Base-by-base conservation (phyloP, 2,113 vertebrate species). In the Toxotes chatareus region DNA sequence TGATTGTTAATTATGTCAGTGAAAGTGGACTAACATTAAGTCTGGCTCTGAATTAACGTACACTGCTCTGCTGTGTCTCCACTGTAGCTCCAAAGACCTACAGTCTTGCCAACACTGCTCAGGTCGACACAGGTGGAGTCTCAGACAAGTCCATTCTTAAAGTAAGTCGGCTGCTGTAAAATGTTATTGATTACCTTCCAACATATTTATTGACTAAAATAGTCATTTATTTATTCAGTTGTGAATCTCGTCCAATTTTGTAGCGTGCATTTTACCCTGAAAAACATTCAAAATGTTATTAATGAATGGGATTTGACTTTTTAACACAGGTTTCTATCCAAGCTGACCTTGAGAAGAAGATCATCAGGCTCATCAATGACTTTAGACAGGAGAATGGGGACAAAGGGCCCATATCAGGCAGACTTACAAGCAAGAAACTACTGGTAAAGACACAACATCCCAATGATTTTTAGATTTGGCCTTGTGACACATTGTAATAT, bases 141-240 rank as follows among this genome's bases (percentile, higher is more conserved):
- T 91, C 95, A 34, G 97, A 99, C 94, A 98, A 97, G 89, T 98
- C 97, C 31, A 88, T 99, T 88, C 97, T 98, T 62, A 99, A 98
- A 93, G 97, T 95, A 57, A 96, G 89, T 56, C 6, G 8, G 27
- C 49, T 2, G 10, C 16, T 57, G 7, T 31, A 6, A 17, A 9
- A 7, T 49, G 27, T 55, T 40, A 0, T 66, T 46, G 10, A 47
- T 17, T 4, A 5, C 31, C 13, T 10, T 47, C 7, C 56, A 40
- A 32, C 65, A 47, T 4, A 23, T 9, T 34, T 3, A 46, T 19
- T 57, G 23, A 12, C 13, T 64, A 49, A 55, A 42, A 21, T 4
- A 7, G 27, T n/a, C 38, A 4, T 23, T 9, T 32, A 19, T 38
- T 1, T 32, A 6, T 70, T 62, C 23, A 44, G 1, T 36, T 34